Evolutionary conservation across 2,888 invertebrate genomes (phyloP).

Genomic region (Rhingia campestris): DNA sequence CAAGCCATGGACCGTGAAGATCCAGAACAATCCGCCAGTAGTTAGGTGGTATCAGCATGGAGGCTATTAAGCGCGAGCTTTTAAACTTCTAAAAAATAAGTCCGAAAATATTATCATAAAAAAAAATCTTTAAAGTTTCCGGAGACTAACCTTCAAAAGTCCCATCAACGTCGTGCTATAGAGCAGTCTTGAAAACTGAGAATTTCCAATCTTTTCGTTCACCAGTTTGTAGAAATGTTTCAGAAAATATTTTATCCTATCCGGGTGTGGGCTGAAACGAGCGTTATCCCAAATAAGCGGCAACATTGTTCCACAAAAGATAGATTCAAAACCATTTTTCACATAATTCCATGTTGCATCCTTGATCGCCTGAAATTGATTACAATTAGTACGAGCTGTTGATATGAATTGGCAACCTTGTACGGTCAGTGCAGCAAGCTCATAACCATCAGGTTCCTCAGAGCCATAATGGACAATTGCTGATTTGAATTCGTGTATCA

Average conservation of each 20-base stretch:
- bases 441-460: constrained; percentile 71
- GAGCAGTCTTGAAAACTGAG: constrained; percentile 75
- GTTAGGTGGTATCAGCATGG: constrained; percentile 60
- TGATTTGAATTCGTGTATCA: constrained; percentile 77
- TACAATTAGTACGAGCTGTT: not conserved
- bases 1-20: constrained; percentile 77
- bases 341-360: constrained; percentile 77
- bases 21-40: constrained; percentile 77
- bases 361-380: constrained; percentile 74
- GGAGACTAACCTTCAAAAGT: constrained; percentile 76
- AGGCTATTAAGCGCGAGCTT: constrained; percentile 72
- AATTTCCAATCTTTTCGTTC: constrained; percentile 71
- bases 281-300: constrained; percentile 75
- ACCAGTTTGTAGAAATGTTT: constrained; percentile 77
- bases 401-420: not conserved
- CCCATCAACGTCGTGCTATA: constrained; percentile 78
- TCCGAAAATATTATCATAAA: not conserved
- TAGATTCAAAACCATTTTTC: constrained; percentile 76
- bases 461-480: constrained; percentile 60
- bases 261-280: constrained; percentile 67
- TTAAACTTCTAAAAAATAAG: constrained; percentile 76
- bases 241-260: constrained; percentile 76
- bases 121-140: no score
- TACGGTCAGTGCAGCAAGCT: constrained; percentile 76
- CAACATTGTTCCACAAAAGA: constrained; percentile 77